Base-by-base conservation (phyloP, 1,140 invertebrate genomes). In the Drosophila fuyamai region DNA sequence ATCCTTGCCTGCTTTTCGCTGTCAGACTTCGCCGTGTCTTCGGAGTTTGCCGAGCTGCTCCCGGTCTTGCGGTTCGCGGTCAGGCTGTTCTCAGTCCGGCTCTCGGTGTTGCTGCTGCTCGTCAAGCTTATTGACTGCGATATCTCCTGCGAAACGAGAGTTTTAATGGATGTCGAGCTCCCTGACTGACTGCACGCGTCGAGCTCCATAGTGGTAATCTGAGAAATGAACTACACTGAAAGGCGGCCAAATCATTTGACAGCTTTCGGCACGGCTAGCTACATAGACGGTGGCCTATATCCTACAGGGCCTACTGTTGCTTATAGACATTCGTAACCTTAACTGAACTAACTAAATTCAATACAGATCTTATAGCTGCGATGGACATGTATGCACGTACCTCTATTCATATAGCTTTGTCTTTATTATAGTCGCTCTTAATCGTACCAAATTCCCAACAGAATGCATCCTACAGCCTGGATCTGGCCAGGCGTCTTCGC, bases 401-500 rank as follows among this genome's bases (percentile, higher is more conserved):
- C 29, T 32, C 8, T 32, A 32, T 32, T 6, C 29, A 32, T 32
- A 8, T 8, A 32, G 29, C 6, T 40, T 13, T n/a, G 35, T 16
- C 16, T 54, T 16, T 44, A 44, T 44, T 44, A 4, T 10, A 44
- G 4, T 10, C 7, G 41, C 9, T 29, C 1, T 29, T n/a, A 29
- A 47, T 18, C 16, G 29, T 2, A 32, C 29, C 8, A 23, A 12
- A 12, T 23, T 13, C 4, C 12, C 43, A 46, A 23, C 14, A 9
- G 14, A 18, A 18, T 3, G 16, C 2, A 10, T 27, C 5, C 43
- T 38, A 70, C 16, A 70, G 35, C 35, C 46, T 70, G 27, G 41
- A 32, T 12, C 23, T 38, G 27, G 35, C 50, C 35, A 56, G 35
- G 10, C 50, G 50, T 5, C 67, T 50, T 8, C 78, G 66, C 46